Percentiles rank a stretch among this genome's conserved stretches.
These are phyloP conservation scores for Hypocryptadius cinnamomeus DNA, from an alignment of 2,113 vertebrate genomes.

Conservation along the genomic window DNA sequence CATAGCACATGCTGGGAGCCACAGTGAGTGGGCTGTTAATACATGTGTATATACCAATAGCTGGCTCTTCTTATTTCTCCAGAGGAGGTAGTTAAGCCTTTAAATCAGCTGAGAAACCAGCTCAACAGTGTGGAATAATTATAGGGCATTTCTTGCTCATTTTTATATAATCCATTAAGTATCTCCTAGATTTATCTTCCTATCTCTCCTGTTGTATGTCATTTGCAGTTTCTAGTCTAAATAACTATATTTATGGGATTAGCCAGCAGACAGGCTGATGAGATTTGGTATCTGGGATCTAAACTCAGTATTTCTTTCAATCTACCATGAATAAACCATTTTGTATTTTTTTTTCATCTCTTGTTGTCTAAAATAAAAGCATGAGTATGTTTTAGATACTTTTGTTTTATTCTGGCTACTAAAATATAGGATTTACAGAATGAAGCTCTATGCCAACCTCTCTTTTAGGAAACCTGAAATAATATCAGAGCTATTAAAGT, in stretches of 20 bases:
- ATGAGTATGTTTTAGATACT: not conserved
- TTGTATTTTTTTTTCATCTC: not conserved
- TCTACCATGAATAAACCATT: not conserved
- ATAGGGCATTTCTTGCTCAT: not conserved
- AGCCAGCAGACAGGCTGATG: not conserved
- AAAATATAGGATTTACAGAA: not conserved
- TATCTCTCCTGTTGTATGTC: not conserved
- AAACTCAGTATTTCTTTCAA: not conserved
- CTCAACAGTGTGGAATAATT: conserved; percentile 50
- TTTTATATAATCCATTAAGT: conserved; percentile 13
- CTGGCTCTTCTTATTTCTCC: not conserved
- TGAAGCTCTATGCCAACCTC: not conserved
- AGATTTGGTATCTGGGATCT: not conserved
- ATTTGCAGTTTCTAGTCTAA: conserved; percentile 38
- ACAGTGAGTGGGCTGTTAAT: not conserved
- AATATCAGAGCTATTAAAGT: not conserved
- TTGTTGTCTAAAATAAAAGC: not conserved
- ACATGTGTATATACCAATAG: not conserved
- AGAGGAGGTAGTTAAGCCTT: not conserved
- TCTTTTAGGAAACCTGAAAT: not conserved
- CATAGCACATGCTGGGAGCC: not conserved
- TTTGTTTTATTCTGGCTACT: not conserved
- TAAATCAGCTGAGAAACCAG: conserved; percentile 32
- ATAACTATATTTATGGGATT: conserved; percentile 5
- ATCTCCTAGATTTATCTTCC: conserved; percentile 22